Evolutionary conservation across 2,888 invertebrate species (phyloP).

Genomic region (Cremastinae sp.): DNA sequence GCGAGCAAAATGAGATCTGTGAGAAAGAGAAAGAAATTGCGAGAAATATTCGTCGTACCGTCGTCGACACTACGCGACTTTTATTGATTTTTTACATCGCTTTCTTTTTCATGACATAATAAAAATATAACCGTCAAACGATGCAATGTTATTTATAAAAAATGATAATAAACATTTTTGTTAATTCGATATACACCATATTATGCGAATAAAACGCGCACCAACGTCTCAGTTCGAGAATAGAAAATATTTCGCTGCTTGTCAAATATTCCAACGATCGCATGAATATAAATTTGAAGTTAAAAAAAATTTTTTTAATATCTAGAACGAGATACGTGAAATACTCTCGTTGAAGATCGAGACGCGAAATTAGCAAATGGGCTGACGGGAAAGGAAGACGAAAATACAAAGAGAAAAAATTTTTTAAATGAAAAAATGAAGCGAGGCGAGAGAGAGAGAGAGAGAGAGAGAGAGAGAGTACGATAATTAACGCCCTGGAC

Average conservation of each 20-base stretch:
- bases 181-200: too few relatives aligned
- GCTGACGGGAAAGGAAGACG: constrained; percentile 13
- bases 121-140: too few relatives aligned
- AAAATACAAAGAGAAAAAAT: constrained; percentile 17
- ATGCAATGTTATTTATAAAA: too few relatives aligned
- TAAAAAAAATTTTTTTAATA: too few relatives aligned
- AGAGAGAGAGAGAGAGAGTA: constrained; percentile 58
- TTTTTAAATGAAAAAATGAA: constrained; percentile 56
- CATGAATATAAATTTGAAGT: too few relatives aligned
- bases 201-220: too few relatives aligned
- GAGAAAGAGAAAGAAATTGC: constrained; percentile 4
- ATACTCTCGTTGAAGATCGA: constrained; percentile 5
- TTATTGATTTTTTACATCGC: constrained; percentile 1
- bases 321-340: background rate
- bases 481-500: constrained; percentile 71
- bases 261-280: too few relatives aligned
- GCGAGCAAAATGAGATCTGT: constrained; percentile 15
- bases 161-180: too few relatives aligned
- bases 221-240: too few relatives aligned
- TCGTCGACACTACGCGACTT: background rate
- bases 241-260: too few relatives aligned
- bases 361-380: constrained; percentile 6
- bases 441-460: constrained; percentile 58
- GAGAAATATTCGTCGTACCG: constrained; percentile 12
- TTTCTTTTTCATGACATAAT: too few relatives aligned